A percentile compares a stretch with the other conserved stretches of the same genome.
These are phyloP conservation scores for Pocillopora grandis DNA, from an alignment of 92 coral and sea anemone species.

Conservation along the genomic window DNA sequence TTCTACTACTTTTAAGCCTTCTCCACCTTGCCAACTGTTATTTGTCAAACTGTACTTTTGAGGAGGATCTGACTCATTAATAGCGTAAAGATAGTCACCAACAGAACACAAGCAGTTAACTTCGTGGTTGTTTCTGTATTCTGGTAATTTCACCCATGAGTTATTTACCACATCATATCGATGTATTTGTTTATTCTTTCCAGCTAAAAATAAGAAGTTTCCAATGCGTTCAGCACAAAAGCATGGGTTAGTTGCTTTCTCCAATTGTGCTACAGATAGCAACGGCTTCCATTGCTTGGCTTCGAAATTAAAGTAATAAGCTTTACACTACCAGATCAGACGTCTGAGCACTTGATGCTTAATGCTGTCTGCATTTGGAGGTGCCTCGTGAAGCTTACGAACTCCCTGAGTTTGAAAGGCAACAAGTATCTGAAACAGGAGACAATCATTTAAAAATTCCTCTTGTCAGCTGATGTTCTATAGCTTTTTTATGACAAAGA, in stretches of 20 bases:
- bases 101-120: neutral
- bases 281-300: neutral
- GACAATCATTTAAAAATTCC: too few species aligned
- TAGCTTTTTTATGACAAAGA: too few species aligned
- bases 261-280: neutral
- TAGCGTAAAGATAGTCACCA: neutral
- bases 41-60: neutral
- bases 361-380: neutral
- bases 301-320: conserved; percentile 3
- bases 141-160: too few species aligned
- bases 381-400: too few species aligned
- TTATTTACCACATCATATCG: neutral
- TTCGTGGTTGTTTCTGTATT: too few species aligned
- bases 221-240: neutral
- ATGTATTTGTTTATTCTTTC: neutral
- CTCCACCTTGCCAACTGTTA: neutral
- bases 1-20: neutral
- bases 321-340: neutral
- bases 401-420: too few species aligned
- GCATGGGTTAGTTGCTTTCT: neutral
- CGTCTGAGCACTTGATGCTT: neutral
- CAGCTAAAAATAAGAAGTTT: neutral
- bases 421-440: too few species aligned
- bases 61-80: neutral
- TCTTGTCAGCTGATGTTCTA: too few species aligned